A percentile compares a stretch with the other conserved stretches of the same genome.
These are phyloP conservation scores for Mormyrus hasselquistii DNA, from an alignment of 2,797 vertebrate species.

Conservation along the genomic window DNA sequence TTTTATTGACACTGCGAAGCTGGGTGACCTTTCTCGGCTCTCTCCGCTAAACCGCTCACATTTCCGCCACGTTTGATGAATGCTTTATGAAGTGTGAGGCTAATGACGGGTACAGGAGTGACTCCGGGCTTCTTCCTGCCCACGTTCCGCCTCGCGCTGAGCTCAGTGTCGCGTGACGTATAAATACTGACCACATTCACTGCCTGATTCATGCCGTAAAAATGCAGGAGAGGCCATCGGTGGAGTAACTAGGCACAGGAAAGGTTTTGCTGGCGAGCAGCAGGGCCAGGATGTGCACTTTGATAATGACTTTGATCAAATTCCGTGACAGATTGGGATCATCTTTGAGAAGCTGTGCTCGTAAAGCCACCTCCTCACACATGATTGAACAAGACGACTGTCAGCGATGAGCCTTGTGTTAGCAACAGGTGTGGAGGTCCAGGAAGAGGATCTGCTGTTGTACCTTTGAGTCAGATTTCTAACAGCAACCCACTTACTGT, in stretches of 20 bases:
- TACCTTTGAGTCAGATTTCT: background rate
- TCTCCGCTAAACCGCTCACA: background rate
- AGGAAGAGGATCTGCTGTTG: background rate
- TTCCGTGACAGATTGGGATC: background rate
- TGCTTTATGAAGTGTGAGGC: constrained; percentile 27
- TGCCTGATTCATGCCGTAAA: constrained; percentile 15
- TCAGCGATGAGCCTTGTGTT: background rate
- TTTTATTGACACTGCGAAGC: background rate
- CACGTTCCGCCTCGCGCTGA: background rate
- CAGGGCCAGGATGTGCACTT: background rate
- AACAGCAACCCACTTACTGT: background rate
- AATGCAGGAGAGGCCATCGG: constrained; percentile 16
- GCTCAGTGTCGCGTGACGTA: constrained; percentile 13
- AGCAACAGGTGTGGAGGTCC: background rate
- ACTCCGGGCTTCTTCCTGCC: constrained; percentile 20
- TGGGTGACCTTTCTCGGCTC: constrained; percentile 5
- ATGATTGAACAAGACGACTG: background rate
- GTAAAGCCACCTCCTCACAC: background rate
- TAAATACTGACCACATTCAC: constrained; percentile 23
- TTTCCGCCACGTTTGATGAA: constrained; percentile 1
- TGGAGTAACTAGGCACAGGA: background rate
- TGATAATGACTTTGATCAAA: background rate
- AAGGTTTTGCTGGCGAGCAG: background rate
- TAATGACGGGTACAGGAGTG: constrained; percentile 17
- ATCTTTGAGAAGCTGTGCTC: background rate